These are phyloP conservation scores for Ophion slaviceki DNA, from an alignment of 2,888 invertebrate genomes.

Conservation along the genomic window DNA sequence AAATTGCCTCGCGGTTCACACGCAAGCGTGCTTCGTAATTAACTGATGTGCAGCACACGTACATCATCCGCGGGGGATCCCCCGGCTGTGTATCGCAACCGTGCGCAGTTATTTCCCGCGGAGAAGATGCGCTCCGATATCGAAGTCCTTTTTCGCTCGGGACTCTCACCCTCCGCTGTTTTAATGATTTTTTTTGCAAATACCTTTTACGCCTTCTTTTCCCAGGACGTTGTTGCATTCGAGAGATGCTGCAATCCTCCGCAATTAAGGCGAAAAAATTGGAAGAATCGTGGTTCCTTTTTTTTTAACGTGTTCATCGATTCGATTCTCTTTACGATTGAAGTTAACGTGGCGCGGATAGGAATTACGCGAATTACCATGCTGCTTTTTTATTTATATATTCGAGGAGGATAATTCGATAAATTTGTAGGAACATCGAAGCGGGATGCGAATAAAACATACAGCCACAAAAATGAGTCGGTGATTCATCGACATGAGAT, in stretches of 20 bases:
- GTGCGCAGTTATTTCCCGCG: conserved; percentile 40
- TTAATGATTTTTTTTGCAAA: not conserved
- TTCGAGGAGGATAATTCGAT: not conserved
- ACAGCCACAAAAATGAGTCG: no score
- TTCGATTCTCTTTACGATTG: not conserved
- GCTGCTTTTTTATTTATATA: no score
- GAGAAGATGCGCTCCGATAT: conserved; percentile 61
- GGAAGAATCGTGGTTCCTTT: not conserved
- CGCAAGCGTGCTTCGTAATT: conserved; percentile 61
- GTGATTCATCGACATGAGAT: no score
- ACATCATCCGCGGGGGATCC: conserved; percentile 63
- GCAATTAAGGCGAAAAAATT: conserved; percentile 27
- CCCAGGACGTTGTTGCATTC: not conserved
- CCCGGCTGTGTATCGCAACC: conserved; percentile 32
- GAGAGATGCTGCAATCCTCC: conserved; percentile 34
- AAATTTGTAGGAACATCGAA: not conserved
- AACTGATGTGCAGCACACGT: conserved; percentile 48
- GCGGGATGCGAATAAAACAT: no score
- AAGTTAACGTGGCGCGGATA: no score
- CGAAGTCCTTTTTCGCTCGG: conserved; percentile 38
- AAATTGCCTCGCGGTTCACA: conserved; percentile 34
- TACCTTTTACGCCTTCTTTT: not conserved
- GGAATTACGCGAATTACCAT: no score
- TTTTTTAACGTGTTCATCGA: not conserved
- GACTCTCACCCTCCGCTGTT: not conserved